Conservation (phyloP, 2,797 vertebrate genomes). For the Aselliscus stoliczkanus region DNA sequence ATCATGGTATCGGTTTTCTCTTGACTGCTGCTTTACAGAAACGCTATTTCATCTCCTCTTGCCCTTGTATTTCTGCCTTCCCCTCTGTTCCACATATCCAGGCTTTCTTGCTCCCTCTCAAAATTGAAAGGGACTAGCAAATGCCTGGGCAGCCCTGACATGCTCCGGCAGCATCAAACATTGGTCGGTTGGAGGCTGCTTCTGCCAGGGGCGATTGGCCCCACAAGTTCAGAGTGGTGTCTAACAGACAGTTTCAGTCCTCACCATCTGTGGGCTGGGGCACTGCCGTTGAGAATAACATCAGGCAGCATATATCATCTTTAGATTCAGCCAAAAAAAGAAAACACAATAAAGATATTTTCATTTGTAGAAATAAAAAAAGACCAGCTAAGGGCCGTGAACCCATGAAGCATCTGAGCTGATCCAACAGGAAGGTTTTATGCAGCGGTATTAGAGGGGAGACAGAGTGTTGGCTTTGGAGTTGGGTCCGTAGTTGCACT, state of each 20-base stretch:
- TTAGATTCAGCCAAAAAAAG: neutral
- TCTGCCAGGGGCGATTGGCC: constrained; percentile 41
- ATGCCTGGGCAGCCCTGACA: constrained; percentile 27
- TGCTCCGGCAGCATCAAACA: neutral
- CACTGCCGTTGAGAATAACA: neutral
- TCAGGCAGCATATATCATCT: neutral
- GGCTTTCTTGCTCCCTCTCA: neutral
- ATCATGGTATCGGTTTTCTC: neutral
- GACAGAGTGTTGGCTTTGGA: neutral
- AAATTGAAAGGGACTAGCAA: constrained; percentile 59
- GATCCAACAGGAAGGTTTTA: neutral
- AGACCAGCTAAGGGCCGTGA: neutral
- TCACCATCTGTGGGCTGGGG: neutral
- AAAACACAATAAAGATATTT: constrained; percentile 39
- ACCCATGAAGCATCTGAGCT: neutral
- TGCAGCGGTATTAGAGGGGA: neutral
- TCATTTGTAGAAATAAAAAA: constrained; percentile 36
- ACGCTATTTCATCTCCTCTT: neutral
- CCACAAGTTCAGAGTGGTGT: neutral
- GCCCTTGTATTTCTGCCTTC: constrained; percentile 8
- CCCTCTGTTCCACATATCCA: neutral
- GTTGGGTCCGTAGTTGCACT: neutral
- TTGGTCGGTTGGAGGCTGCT: constrained; percentile 7
- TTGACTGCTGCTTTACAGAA: constrained; percentile 9
- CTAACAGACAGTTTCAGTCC: neutral